Base-by-base conservation (phyloP, 1,140 invertebrate genomes). In the Brachionus calyciflorus region DNA sequence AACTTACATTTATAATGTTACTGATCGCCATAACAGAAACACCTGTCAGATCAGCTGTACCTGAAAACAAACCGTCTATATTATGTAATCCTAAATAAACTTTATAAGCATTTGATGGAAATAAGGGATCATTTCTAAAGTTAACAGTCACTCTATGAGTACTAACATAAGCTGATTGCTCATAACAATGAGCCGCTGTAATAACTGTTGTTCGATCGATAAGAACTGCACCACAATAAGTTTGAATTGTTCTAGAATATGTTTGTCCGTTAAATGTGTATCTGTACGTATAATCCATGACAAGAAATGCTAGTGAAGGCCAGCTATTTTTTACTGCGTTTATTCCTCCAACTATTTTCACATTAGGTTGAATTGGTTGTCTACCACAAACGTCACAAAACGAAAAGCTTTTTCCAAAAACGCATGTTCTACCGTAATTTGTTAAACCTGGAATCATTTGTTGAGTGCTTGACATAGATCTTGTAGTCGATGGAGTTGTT, bases 171-270 rank as follows among this genome's bases (percentile, higher is more conserved):
- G 24, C 14, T 41, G 10, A 21, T 12, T 6, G 10, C 51, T 51
- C 40, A 12, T 19, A 19, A 82, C 92, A 93, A 80, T 90, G 89
- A 51, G 91, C 91, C 2, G 91, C 88, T 1, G 91, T 93, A 1
- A 91, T 79, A 5, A 93, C 88, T 14, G 89, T 89, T 79, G 90
- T 87, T 6, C 87, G 86, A 68, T 88, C 86, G 51, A 93, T 88
- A 49, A 93, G 88, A 3, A 88, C 90, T 55, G 90, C 92, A 12
- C 91, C 91, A 81, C 92, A 93, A 24, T 10, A 28, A 33, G 30
- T 26, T 33, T 1, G 19, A 28, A 7, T 30, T 14, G 17, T 7
- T 7, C 19, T 14, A 49, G 12, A 0, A 24, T 21, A 37, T 24
- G 33, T 21, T 70, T 70, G 44, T 24, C 28, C 19, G 10, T 14